phyloP scores from a whole-genome alignment of 1,140 invertebrate species.

The Brachionus rubens region DNA sequence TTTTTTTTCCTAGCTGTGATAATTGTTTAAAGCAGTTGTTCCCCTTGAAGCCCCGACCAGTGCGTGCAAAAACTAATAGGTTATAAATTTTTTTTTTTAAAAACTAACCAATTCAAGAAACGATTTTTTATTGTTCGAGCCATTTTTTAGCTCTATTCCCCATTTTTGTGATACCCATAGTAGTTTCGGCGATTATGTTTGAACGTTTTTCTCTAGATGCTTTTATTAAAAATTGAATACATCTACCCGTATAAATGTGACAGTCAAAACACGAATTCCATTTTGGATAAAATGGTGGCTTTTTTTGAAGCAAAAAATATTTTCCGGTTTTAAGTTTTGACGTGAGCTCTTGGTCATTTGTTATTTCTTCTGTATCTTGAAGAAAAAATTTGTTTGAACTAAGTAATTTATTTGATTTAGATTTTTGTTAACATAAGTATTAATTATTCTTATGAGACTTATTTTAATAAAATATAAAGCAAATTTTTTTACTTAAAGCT shows the following conservation, averaged over 20 bases:
- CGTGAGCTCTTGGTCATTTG: not conserved
- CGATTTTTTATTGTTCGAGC: not conserved
- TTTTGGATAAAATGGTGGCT: constrained; percentile 59
- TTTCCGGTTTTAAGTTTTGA: not conserved
- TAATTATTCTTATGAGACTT: too few species aligned
- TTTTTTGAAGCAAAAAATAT: constrained; percentile 48
- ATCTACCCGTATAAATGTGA: constrained; percentile 58
- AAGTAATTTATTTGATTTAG: too few species aligned
- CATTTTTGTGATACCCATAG: constrained; percentile 53
- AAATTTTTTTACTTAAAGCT: too few species aligned
- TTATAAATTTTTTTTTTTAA: too few species aligned
- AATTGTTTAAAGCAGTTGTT: not conserved
- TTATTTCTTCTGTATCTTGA: constrained; percentile 5
- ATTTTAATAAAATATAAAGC: too few species aligned
- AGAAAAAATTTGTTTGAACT: too few species aligned
- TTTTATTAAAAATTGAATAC: constrained; percentile 58
- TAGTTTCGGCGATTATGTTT: constrained; percentile 44
- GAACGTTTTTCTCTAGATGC: not conserved
- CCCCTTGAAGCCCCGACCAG: too few species aligned
- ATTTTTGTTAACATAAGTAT: too few species aligned
- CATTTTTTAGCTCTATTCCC: constrained; percentile 55
- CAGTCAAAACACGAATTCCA: constrained; percentile 61
- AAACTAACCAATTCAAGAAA: constrained; percentile 19
- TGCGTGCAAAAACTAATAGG: too few species aligned
- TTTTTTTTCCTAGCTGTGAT: not conserved